Evolutionary conservation across 1,140 invertebrate species (phyloP), one percentile per base, ranked within the genome.

Genomic region (Ceratoteleas bidentatus): DNA sequence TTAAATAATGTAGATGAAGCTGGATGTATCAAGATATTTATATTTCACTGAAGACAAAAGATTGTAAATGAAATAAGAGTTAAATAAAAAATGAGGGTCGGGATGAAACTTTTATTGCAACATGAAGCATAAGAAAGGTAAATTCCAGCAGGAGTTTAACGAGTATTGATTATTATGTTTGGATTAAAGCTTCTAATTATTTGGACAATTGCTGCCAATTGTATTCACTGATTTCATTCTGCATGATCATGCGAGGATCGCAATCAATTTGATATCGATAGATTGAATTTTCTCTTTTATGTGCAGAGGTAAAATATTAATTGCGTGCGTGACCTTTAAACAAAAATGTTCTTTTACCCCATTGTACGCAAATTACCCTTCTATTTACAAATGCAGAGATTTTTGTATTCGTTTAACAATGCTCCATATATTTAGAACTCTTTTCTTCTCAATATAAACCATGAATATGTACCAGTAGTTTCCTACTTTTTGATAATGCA

Each of bases 91-190:
- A 6, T 24, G 24, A 24, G 24, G 24, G 24, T 49, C 13, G 3
- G 13, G 53, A 68, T 64, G 15, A 56, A 66, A 33, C 43, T 56
- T 53, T 43, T 68, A 69, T 58, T 60, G 34, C 45, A 9, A 15
- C 33, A 43, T 32, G 33, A 50, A 70, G 54, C 11, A 16, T 11
- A 38, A 47, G 40, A 69, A 56, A 62, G 34, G 49, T 47, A 62
- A 73, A 62, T 33, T 53, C 4, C 14, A 24, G 24, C 24, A 4
- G 24, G 7, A 50, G 36, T 43, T 38, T 64, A 49, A 73, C 57
- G 13, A 49, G 49, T 66, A 66, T 65, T 68, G 73, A 66, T 74
- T 75, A 76, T 68, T 45, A 60, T 75, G 47, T 75, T 75, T 76
- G 34, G 47, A 54, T 56, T 68, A 9, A 53, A 75, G 54, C 47